These are phyloP conservation scores for Drosophila vallismaia DNA, from an alignment of 2,888 invertebrate species.

Conservation along the genomic window DNA sequence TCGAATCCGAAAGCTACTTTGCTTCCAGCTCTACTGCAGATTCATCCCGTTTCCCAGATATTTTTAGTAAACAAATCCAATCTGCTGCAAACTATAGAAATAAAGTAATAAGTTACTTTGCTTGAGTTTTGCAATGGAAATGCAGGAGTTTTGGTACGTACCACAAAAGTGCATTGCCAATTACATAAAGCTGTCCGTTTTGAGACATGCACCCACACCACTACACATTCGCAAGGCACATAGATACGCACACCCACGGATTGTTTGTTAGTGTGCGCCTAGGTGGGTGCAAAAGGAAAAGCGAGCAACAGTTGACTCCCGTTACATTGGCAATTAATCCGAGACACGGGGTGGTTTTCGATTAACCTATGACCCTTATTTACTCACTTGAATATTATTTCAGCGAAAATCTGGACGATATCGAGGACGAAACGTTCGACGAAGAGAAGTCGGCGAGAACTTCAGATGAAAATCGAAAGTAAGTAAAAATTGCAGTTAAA, in stretches of 20 bases:
- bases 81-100: background rate
- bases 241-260: constrained; percentile 3
- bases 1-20: constrained; percentile 1
- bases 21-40: constrained; percentile 5
- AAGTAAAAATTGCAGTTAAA: constrained; percentile 72
- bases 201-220: constrained; percentile 20
- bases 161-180: constrained; percentile 26
- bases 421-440: constrained; percentile 89
- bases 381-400: constrained; percentile 22
- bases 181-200: constrained; percentile 40
- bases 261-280: constrained; percentile 26
- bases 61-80: constrained; percentile 57
- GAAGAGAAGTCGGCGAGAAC: constrained; percentile 88
- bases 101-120: background rate
- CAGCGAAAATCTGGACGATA: constrained; percentile 82
- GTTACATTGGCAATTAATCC: constrained; percentile 39
- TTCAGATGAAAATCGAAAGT: constrained; percentile 89
- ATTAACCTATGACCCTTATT: background rate
- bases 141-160: constrained; percentile 68
- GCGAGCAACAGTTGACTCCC: constrained; percentile 64
- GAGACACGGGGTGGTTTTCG: background rate
- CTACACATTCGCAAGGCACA: constrained; percentile 7
- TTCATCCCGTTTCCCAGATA: constrained; percentile 5
- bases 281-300: constrained; percentile 31
- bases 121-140: constrained; percentile 18